Evolutionary conservation across 2,888 invertebrate species (phyloP), one percentile per base, ranked within the genome.

Genomic region (Odontomyia ornata): DNA sequence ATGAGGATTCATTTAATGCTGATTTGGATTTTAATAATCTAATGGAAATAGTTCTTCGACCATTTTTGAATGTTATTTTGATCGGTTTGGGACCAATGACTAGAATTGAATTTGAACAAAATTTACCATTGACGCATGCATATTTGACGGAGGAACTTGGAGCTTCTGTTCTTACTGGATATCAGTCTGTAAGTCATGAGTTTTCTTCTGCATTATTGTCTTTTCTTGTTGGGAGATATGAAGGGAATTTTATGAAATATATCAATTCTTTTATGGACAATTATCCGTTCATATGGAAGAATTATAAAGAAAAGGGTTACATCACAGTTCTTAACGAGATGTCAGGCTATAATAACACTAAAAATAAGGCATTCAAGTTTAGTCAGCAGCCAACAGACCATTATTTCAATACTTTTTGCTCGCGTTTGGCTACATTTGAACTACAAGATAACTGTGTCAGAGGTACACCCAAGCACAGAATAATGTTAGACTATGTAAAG

Each of bases 61-160:
- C 64, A n/a, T 30, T 64, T 27, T 64, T 27, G 15, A 64, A 93
- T 83, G 91, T 95, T 0, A 84, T 95, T 0, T 93, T 95, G 87
- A 90, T 94, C 79, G 95, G 94, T 0, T 93, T 94, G 83, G 96
- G 96, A 85, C 95, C 95, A 0, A 86, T 95, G 0, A 93, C 95
- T 0, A 64, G 91, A 76, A 91, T 93, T 85, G 91, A 92, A 18
- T 94, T 93, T 83, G 90, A 91, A 69, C 87, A 94, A 28, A 91
- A 91, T 82, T 87, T 95, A 81, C 94, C 94, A 0, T 90, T 90
- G 81, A 91, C 91, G 30, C 92, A 92, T 83, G 86, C 89, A 36
- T 92, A 90, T 82, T 82, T 94, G 67, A 89, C 87, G 0, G 87
- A 91, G 28, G 86, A 87, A 11, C 84, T 93, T 77, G 85, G 88